Base-by-base conservation (phyloP, 1,140 invertebrate species). In the Catajapyx aquilonaris region DNA sequence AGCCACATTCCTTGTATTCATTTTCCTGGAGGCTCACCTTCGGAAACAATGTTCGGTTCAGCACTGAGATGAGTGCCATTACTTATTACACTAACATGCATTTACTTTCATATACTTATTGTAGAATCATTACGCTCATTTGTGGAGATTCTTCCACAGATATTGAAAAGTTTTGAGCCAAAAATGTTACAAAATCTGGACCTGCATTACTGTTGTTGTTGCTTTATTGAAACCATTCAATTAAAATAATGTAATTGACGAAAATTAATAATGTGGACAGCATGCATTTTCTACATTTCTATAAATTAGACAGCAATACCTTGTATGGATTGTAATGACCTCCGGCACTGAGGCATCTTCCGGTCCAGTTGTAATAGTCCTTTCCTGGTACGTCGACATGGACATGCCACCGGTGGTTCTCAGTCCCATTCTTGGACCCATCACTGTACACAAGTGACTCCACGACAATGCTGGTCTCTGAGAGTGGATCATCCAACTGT, bases 301-400 rank as follows among this genome's bases (percentile, higher is more conserved):
- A 11, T 36, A 36, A 17, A 22, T 20, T 20, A 36, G n/a, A 13
- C 5, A n/a, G n/a, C n/a, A n/a, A n/a, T n/a, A 88, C 71, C 41
- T 73, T 69, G 46, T 74, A 73, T 0, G 86, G 85, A 61, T 93
- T 86, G 48, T 66, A 88, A 38, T 78, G 61, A 3, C 52, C 48
- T n/a, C 79, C 81, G 4, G 81, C 67, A 45, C 80, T 86, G 2
- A 81, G 53, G 54, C 85, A 91, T 32, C 88, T 59, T 37, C 64
- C 69, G 31, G 73, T 77, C 84, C 85, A 91, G 52, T 87, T 83
- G 50, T 87, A 88, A 52, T 81, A 91, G 55, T 94, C 88, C 45
- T 70, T 72, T n/a, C 73, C 76, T 2, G 71, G 63, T 37, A 63
- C 52, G 42, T 66, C 50, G 16, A 61, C 54, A 43, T 75, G 70